Conservation (phyloP, 2,797 vertebrate genomes). For the Tiaroga cobitis region DNA sequence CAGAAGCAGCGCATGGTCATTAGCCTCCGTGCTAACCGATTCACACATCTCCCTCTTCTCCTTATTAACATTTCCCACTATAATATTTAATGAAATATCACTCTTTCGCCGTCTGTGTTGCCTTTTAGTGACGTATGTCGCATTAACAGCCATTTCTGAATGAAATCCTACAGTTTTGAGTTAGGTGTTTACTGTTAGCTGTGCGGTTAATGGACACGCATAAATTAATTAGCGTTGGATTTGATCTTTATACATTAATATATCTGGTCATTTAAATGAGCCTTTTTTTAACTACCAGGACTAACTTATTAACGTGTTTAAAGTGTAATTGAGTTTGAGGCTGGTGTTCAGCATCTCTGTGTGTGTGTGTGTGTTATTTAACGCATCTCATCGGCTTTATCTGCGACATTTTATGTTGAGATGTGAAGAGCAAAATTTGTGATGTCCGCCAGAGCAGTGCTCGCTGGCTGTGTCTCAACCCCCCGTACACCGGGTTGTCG, state of each 20-base stretch:
- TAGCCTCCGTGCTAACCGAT: slow-evolving; percentile 50
- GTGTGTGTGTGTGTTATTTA: slow-evolving; percentile 42
- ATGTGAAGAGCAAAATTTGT: slow-evolving; percentile 63
- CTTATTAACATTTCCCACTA: background rate
- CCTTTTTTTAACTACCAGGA: background rate
- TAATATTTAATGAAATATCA: background rate
- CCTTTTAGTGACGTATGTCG: background rate
- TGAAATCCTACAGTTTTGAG: background rate
- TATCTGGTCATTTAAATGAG: background rate
- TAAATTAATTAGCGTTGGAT: slow-evolving; percentile 24
- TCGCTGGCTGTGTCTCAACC: slow-evolving; percentile 12
- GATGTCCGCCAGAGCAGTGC: slow-evolving; percentile 57
- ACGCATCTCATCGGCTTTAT: slow-evolving; percentile 57
- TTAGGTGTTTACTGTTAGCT: slow-evolving; percentile 42
- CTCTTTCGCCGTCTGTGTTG: background rate
- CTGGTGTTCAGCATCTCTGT: background rate
- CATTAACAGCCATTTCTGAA: background rate
- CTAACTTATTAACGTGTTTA: background rate
- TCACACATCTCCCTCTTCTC: background rate
- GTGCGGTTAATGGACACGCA: slow-evolving; percentile 23
- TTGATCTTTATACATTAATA: background rate
- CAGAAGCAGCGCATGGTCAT: slow-evolving; percentile 58
- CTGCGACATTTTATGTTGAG: slow-evolving; percentile 68
- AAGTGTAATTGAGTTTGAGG: background rate
- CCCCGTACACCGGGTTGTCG: background rate